Percentiles rank a stretch among this genome's conserved stretches.
phyloP scores from a whole-genome alignment of 1,140 invertebrate species.

The Homarus americanus region DNA sequence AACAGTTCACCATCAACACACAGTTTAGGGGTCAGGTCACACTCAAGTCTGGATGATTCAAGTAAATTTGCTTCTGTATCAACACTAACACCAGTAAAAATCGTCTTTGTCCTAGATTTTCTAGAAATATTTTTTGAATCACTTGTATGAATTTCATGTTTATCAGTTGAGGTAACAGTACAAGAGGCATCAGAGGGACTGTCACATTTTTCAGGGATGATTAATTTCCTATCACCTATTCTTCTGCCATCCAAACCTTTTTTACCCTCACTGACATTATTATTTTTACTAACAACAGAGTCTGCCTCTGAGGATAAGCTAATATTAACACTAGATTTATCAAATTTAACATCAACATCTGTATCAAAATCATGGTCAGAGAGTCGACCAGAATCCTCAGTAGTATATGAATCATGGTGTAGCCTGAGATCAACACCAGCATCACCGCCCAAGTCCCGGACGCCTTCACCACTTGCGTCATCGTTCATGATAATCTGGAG shows the following conservation, averaged over 20 bases:
- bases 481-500: constrained; percentile 43
- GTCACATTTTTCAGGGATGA: background rate
- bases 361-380: background rate
- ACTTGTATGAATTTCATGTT: background rate
- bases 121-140: background rate
- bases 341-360: background rate
- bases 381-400: background rate
- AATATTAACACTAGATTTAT: background rate
- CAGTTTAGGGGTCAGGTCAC: background rate
- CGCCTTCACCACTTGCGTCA: background rate
- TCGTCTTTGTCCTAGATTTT: background rate
- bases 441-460: background rate
- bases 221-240: background rate
- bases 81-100: background rate
- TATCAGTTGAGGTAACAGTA: background rate
- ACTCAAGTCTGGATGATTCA: background rate
- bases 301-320: background rate
- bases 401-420: background rate
- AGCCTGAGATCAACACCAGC: background rate
- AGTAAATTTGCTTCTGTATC: background rate
- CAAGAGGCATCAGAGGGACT: background rate
- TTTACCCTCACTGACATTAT: background rate
- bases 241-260: background rate
- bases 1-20: background rate
- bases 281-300: background rate